Base-by-base conservation (phyloP, 2,113 vertebrate genomes). In the Halichoeres trimaculatus region DNA sequence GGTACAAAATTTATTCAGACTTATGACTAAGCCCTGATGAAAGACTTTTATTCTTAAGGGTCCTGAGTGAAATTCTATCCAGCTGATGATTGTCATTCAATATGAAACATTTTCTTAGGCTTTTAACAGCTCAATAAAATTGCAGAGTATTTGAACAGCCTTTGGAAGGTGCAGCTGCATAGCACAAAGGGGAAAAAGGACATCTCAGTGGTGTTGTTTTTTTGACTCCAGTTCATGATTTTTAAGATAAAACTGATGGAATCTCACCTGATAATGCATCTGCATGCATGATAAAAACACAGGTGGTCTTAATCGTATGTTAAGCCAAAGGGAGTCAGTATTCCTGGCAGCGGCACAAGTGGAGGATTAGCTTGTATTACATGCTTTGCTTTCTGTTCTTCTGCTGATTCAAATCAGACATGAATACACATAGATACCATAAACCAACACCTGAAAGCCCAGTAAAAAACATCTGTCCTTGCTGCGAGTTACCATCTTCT, bases 311-410 rank as follows among this genome's bases (percentile, higher is more conserved):
- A 60, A 64, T 84, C n/a, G 87, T 81, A 77, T 64, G 56, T 73
- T 66, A 54, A 75, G 52, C 72, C 34, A 64, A 65, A 73, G 73
- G 51, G 61, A 71, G 54, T 74, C 57, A 23, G 50, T 81, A 55
- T 80, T 70, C 26, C 54, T 3, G 48, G 51, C 62, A 30, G 74
- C 43, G 35, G 60, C 70, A 35, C 38, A 80, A 79, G 70, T 56
- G 63, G 23, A 79, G 85, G 86, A 90, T 90, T 84, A 89, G 63
- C 61, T 40, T 64, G 70, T 74, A 81, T 86, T 85, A 87, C 76
- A 84, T 81, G 76, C 64, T 80, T 73, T 51, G 22, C 43, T 35
- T 59, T 50, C 75, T 60, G 73, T 47, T 58, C 50, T 72, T 62
- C 62, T 67, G 66, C 78, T 58, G 84, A 78, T 57, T 71, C 64